Conservation (phyloP, 92 coral and sea anemone species). For the Palythoa heliodiscus region DNA sequence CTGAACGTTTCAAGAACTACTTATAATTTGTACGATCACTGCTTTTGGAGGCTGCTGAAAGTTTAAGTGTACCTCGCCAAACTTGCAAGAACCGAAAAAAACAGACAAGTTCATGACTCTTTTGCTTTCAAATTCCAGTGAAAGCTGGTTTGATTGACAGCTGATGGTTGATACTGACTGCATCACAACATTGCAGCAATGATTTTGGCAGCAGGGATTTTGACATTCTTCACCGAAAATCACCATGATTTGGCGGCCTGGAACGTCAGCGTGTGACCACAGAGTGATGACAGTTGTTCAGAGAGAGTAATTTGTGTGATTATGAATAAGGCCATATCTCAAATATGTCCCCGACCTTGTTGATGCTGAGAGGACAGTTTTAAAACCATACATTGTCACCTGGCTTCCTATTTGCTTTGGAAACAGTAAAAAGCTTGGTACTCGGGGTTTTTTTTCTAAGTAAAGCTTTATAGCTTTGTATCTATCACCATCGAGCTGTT, state of each 20-base stretch:
- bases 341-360: slow-evolving; percentile 5
- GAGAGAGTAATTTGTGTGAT: no score
- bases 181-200: not conserved
- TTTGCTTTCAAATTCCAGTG: slow-evolving; percentile 4
- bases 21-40: no score
- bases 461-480: not conserved
- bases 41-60: not conserved
- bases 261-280: slow-evolving; percentile 22
- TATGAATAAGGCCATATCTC: no score
- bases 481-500: no score
- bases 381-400: slow-evolving; percentile 13
- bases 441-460: slow-evolving; percentile 6
- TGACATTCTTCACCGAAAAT: slow-evolving; percentile 22
- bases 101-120: not conserved
- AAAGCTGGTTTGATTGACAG: not conserved
- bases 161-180: not conserved
- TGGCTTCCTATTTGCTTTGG: not conserved
- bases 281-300: no score
- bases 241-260: slow-evolving; percentile 28
- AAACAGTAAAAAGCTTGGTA: slow-evolving; percentile 14
- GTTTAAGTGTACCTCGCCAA: slow-evolving; percentile 15
- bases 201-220: not conserved
- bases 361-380: slow-evolving; percentile 16
- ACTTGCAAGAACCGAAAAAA: not conserved
- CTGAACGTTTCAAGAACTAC: no score